Conservation (phyloP, 2,797 vertebrate species). For the Cynodonichthys magdalenae region DNA sequence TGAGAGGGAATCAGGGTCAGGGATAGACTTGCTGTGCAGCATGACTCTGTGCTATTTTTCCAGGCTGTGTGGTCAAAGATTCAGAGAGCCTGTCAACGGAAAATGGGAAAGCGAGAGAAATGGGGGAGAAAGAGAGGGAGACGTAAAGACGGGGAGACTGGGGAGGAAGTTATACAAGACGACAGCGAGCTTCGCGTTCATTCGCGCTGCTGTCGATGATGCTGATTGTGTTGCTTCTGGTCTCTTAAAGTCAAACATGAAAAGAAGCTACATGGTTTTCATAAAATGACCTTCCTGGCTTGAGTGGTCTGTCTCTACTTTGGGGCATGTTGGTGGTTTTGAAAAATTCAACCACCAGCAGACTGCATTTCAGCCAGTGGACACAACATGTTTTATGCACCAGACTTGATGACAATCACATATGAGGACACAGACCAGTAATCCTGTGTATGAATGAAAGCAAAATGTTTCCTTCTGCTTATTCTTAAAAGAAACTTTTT, state of each 20-base stretch:
- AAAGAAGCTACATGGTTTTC: slow-evolving; percentile 59
- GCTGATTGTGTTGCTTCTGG: slow-evolving; percentile 40
- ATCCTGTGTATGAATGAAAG: slow-evolving; percentile 28
- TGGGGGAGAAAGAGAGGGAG: slow-evolving; percentile 59
- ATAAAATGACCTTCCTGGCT: slow-evolving; percentile 63
- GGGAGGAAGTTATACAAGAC: slow-evolving; percentile 43
- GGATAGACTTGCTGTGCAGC: slow-evolving; percentile 83
- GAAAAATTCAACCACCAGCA: slow-evolving; percentile 65
- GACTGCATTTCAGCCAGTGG: slow-evolving; percentile 61
- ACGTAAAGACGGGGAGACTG: slow-evolving; percentile 56
- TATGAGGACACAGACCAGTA: slow-evolving; percentile 26
- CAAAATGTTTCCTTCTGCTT: slow-evolving; percentile 19
- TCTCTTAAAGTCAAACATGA: slow-evolving; percentile 42
- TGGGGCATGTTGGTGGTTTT: slow-evolving; percentile 67
- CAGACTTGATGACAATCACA: slow-evolving; percentile 56
- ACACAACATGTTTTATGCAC: slow-evolving; percentile 60
- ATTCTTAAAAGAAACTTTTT: slow-evolving; percentile 21
- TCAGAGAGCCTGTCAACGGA: slow-evolving; percentile 82
- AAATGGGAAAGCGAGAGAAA: slow-evolving; percentile 78
- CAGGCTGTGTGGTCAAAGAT: slow-evolving; percentile 85
- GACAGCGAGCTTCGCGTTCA: slow-evolving; percentile 45
- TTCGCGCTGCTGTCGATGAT: slow-evolving; percentile 42
- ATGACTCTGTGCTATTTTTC: slow-evolving; percentile 84
- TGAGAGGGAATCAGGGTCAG: slow-evolving; percentile 86
- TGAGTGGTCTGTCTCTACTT: slow-evolving; percentile 58